Evolutionary conservation across 2,797 vertebrate species (phyloP).

Genomic region (Pangasius sanitwongsei): DNA sequence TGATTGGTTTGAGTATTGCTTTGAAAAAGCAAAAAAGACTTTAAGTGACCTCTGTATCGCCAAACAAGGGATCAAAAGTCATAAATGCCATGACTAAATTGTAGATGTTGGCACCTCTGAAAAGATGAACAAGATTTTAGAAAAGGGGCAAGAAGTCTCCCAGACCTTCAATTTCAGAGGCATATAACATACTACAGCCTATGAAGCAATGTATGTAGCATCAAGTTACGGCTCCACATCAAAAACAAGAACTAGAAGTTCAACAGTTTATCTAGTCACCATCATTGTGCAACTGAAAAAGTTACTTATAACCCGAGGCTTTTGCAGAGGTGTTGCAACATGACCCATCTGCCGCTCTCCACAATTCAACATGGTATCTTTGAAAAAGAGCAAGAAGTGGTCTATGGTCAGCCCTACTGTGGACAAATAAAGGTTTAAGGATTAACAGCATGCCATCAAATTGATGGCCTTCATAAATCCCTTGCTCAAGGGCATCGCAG

Average conservation of each 20-base stretch:
- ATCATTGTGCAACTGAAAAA: not conserved
- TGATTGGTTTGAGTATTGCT: not conserved
- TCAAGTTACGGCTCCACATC: not conserved
- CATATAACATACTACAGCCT: not conserved
- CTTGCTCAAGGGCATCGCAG: slow-evolving; percentile 40
- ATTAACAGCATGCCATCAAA: slow-evolving; percentile 32
- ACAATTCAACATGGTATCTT: not conserved
- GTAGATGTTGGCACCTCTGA: not conserved
- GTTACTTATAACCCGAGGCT: not conserved
- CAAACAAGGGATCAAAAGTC: not conserved
- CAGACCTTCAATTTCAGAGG: not conserved
- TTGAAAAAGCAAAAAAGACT: not conserved
- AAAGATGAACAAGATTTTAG: not conserved
- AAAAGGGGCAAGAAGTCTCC: no score
- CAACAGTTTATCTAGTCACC: not conserved
- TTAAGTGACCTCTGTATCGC: no score
- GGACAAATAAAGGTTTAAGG: slow-evolving; percentile 23
- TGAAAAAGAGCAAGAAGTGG: not conserved
- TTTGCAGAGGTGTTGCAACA: not conserved
- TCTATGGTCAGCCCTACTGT: not conserved
- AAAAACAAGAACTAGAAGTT: not conserved
- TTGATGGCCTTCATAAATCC: slow-evolving; percentile 40
- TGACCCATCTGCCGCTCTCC: not conserved
- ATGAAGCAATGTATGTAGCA: not conserved
- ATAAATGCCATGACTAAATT: not conserved